Evolutionary conservation across 2,888 invertebrate genomes (phyloP).

Genomic region (Thecocarcelia acutangulata): DNA sequence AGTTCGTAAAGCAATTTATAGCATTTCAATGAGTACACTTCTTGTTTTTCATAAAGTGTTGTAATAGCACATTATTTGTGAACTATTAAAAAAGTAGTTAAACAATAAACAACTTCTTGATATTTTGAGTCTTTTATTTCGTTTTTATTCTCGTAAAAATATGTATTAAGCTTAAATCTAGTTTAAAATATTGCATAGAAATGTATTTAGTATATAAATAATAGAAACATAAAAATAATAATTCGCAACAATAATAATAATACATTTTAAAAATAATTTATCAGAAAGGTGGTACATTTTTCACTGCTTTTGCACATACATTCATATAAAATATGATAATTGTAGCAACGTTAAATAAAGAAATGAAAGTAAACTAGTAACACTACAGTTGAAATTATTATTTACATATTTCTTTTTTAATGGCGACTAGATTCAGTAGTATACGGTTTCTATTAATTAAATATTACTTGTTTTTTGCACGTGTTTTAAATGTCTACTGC

Average conservation of each 20-base stretch:
- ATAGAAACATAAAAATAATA: conserved; percentile 13
- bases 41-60: no score
- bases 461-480: conserved; percentile 1
- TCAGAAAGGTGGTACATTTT: conserved; percentile 22
- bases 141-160: conserved; percentile 27
- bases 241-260: conserved; percentile 27
- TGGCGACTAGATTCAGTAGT: conserved; percentile 63
- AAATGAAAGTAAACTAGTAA: conserved; percentile 34
- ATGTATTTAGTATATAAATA: conserved; percentile 19
- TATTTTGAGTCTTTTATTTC: conserved; percentile 30
- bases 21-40: no score
- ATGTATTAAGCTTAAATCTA: conserved; percentile 33
- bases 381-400: conserved; percentile 46
- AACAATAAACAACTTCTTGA: neutral
- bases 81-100: no score
- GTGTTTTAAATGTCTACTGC: conserved; percentile 18
- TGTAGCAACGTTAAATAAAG: neutral
- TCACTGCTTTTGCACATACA: conserved; percentile 32
- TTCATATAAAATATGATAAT: conserved; percentile 2
- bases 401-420: conserved; percentile 52
- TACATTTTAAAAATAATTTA: conserved; percentile 18
- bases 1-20: no score
- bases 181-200: conserved; percentile 35
- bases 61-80: no score
- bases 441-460: conserved; percentile 35